Evolutionary conservation across 2,113 vertebrate genomes (phyloP), one percentile per base, ranked within the genome.

Genomic region (Scolopax mira): DNA sequence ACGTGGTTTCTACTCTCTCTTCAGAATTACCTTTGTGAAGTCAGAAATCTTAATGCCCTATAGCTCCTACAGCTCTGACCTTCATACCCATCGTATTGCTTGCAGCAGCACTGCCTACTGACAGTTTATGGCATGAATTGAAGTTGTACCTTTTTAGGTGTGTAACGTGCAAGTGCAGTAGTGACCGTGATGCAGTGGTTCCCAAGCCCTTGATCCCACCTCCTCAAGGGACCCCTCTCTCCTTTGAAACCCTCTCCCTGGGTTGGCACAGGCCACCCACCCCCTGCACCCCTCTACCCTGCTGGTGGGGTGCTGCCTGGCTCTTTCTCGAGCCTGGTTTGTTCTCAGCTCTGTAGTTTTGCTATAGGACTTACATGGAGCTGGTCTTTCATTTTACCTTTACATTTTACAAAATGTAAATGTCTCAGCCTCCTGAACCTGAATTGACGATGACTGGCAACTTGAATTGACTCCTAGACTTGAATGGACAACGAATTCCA

Each of bases 121-220:
- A 21, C 27, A 42, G 11, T 8, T 48, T 18, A 31, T 2, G 9
- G 28, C 22, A 55, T 24, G 9, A 55, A 33, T 4, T 31, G 5
- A 66, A 18, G 10, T 24, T 65, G 41, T 41, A 30, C 23, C 21
- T n/a, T 18, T 69, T 82, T 11, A 31, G 13, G 41, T 42, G 15
- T 17, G 17, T 9, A 49, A 49, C 0, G 0, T 23, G 41, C 46
- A 57, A 44, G 14, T 6, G 28, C 54, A 37, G 64, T 2, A 41
- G 33, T 33, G 51, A 35, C 5, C 0, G 3, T 6, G 35, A 23
- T 4, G 7, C 19, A 51, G 60, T 1, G 4, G 18, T 17, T 90
- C 52, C 64, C 51, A 65, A 49, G 24, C 13, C 16, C 23, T 41
- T 16, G 46, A 49, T 22, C 22, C 35, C 70, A 42, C 24, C 64